Conservation (phyloP, 2,113 vertebrate species). For the Pavo muticus region DNA sequence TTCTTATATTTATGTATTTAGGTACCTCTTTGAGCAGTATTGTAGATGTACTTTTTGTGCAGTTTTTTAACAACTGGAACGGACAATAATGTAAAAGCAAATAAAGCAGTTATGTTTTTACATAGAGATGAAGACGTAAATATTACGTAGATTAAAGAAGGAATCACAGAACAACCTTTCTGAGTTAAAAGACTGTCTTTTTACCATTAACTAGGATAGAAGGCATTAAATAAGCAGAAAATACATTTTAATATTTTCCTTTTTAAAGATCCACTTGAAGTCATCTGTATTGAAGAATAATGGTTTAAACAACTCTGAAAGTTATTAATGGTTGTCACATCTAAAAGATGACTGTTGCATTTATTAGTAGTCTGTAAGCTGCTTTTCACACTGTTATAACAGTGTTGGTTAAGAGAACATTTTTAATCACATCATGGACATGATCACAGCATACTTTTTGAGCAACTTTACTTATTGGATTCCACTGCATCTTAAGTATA, state of each 20-base stretch:
- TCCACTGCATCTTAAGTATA: not conserved
- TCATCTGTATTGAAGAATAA: constrained; percentile 5
- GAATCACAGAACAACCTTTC: not conserved
- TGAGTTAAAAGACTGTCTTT: not conserved
- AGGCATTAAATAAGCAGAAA: not conserved
- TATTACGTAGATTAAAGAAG: not conserved
- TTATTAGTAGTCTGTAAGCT: constrained; percentile 18
- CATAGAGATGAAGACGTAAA: not conserved
- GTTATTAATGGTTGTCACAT: not conserved
- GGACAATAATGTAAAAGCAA: not conserved
- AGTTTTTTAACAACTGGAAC: not conserved
- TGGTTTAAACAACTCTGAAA: constrained; percentile 52
- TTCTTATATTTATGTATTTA: not conserved
- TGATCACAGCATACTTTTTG: not conserved
- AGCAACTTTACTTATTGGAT: not conserved
- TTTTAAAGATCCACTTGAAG: constrained; percentile 3
- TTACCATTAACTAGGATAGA: not conserved
- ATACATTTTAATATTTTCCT: not conserved
- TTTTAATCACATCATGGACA: not conserved
- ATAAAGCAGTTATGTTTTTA: not conserved
- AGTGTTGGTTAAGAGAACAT: not conserved
- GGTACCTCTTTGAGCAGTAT: not conserved
- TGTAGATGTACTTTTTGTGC: not conserved
- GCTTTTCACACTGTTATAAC: constrained; percentile 24
- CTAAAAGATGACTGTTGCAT: constrained; percentile 4